Conservation (phyloP, 2,888 invertebrate species). For the Drosophila mimica region DNA sequence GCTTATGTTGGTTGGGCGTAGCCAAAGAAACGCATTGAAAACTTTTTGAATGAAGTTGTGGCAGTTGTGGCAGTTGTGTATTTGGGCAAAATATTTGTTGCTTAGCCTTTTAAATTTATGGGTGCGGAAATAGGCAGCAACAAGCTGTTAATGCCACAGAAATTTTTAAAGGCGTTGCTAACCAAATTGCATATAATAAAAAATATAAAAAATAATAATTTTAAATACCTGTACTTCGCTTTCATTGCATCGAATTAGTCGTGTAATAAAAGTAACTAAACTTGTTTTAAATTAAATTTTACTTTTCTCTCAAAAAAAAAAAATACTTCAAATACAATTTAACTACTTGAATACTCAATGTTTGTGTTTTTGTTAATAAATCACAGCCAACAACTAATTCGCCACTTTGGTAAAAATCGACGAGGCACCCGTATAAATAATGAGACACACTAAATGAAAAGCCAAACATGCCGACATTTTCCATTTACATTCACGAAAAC, state of each 20-base stretch:
- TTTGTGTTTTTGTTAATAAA: background rate
- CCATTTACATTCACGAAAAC: constrained; percentile 28
- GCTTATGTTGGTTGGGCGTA: constrained; percentile 38
- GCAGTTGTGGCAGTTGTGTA: constrained; percentile 31
- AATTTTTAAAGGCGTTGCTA: background rate
- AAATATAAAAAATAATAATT: background rate
- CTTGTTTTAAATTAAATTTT: background rate
- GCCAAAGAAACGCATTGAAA: constrained; percentile 23
- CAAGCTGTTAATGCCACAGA: background rate
- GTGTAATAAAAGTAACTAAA: background rate
- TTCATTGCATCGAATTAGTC: background rate
- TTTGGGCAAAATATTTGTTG: constrained; percentile 7
- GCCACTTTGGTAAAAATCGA: constrained; percentile 16
- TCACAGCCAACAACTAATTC: background rate
- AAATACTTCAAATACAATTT: background rate
- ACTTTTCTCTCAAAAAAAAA: background rate
- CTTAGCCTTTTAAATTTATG: constrained; percentile 6
- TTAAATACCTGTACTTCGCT: background rate
- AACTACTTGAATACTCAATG: background rate
- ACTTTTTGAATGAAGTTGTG: constrained; percentile 36
- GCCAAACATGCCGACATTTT: constrained; percentile 45
- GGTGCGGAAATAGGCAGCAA: constrained; percentile 30
- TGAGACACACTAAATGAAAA: constrained; percentile 50
- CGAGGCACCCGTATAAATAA: constrained; percentile 13
- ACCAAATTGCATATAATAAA: background rate